Conservation (phyloP, 2,113 vertebrate genomes). For the Notechis scutatus region DNA sequence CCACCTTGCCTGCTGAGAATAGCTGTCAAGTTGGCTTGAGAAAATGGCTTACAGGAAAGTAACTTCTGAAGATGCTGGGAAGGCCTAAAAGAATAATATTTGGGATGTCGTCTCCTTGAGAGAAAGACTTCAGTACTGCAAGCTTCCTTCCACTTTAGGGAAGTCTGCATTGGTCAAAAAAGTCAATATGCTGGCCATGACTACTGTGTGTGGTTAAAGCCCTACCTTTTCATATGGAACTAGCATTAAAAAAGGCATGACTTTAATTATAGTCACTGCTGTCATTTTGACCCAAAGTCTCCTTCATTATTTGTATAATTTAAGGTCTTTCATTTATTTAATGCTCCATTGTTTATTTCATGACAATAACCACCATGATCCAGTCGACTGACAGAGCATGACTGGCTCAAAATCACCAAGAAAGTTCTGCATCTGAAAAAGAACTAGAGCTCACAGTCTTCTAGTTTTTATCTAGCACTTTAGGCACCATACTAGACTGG, state of each 20-base stretch:
- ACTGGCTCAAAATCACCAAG: not conserved
- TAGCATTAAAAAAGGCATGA: not conserved
- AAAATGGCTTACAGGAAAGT: not conserved
- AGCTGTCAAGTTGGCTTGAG: not conserved
- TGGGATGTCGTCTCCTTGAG: not conserved
- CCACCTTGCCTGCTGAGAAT: not conserved
- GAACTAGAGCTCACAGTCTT: not conserved
- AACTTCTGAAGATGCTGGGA: not conserved
- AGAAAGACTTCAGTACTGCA: not conserved
- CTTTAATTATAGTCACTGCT: not conserved
- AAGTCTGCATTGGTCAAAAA: not conserved
- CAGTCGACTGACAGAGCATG: not conserved
- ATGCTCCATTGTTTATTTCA: not conserved
- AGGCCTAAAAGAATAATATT: not conserved
- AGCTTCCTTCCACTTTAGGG: not conserved
- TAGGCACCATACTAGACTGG: not conserved
- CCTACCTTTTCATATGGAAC: not conserved
- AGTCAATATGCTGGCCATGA: not conserved
- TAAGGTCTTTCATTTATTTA: not conserved
- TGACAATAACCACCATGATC: not conserved
- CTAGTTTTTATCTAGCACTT: not conserved
- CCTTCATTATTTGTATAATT: not conserved
- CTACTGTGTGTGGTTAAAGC: not conserved
- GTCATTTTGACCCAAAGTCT: not conserved
- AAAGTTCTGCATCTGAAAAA: not conserved